phyloP scores from a whole-genome alignment of 2,797 vertebrate species.

The Parotocinclus haroldoi region DNA sequence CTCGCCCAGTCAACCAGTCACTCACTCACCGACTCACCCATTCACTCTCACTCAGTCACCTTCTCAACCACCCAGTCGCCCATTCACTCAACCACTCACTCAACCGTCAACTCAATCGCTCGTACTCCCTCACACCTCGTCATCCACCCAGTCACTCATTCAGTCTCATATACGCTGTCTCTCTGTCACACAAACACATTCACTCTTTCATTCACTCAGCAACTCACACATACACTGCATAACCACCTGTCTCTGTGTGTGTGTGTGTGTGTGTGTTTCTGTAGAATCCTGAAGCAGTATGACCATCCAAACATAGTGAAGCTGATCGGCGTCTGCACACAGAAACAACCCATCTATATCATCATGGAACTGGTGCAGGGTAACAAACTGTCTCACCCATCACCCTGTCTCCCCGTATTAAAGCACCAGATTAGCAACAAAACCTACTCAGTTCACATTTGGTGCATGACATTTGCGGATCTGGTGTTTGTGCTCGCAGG shows the following conservation, averaged over 20 bases:
- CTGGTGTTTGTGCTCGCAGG: conserved; percentile 65
- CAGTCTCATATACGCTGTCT: conserved; percentile 1
- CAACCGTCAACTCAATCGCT: conserved; percentile 13
- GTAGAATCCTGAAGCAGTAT: conserved; percentile 95
- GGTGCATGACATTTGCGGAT: not conserved
- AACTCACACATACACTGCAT: too few species aligned
- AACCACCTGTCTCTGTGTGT: too few species aligned
- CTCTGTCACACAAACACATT: not conserved
- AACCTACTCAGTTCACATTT: not conserved
- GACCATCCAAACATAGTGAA: conserved; percentile 91
- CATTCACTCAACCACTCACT: too few species aligned
- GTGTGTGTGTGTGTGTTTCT: not conserved
- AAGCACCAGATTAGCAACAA: too few species aligned
- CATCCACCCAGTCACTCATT: not conserved
- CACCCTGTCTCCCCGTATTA: not conserved
- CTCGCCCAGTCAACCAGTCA: too few species aligned
- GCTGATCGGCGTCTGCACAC: conserved; percentile 92
- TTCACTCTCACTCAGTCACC: too few species aligned
- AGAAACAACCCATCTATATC: conserved; percentile 95
- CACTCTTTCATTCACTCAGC: too few species aligned
- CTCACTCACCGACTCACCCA: too few species aligned
- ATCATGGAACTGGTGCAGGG: conserved; percentile 95
- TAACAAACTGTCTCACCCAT: conserved; percentile 50
- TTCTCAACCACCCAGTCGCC: too few species aligned
- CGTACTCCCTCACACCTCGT: not conserved